phyloP scores from a whole-genome alignment of 2,888 invertebrate species.

The Timema cristinae region DNA sequence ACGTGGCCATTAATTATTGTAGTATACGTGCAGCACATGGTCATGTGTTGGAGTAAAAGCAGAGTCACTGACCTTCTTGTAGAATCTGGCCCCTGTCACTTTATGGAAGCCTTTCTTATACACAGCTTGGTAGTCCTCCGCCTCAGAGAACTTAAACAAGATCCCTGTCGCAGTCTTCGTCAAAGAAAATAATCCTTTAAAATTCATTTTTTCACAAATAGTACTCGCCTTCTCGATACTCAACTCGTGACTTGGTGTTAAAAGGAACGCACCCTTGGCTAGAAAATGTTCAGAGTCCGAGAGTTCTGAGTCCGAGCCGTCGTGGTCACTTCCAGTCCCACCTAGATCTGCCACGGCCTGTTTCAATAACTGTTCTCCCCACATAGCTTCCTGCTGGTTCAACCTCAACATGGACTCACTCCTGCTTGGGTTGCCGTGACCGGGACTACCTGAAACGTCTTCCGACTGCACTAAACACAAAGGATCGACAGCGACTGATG shows the following conservation, averaged over 20 bases:
- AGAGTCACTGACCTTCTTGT: slow-evolving; percentile 66
- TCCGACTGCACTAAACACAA: not conserved
- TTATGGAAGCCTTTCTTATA: slow-evolving; percentile 84
- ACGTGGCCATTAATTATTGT: no score
- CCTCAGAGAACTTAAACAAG: slow-evolving; percentile 81
- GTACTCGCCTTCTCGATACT: slow-evolving; percentile 81
- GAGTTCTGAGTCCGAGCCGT: slow-evolving; percentile 76
- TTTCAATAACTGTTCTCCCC: slow-evolving; percentile 52
- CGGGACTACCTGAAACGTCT: not conserved
- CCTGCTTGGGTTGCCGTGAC: not conserved
- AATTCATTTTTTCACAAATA: slow-evolving; percentile 85
- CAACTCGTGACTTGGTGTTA: slow-evolving; percentile 81
- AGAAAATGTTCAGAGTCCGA: slow-evolving; percentile 72
- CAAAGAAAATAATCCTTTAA: slow-evolving; percentile 62
- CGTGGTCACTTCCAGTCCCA: slow-evolving; percentile 53
- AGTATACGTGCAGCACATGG: no score
- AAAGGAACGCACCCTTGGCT: slow-evolving; percentile 70
- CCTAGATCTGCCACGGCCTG: slow-evolving; percentile 53
- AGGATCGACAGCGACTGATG: no score
- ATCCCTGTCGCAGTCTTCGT: slow-evolving; percentile 87
- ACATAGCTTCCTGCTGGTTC: slow-evolving; percentile 23
- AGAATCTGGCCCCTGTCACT: slow-evolving; percentile 79
- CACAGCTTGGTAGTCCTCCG: slow-evolving; percentile 81
- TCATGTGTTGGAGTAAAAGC: not conserved
- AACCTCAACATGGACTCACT: slow-evolving; percentile 17